Evolutionary conservation across 2,113 vertebrate genomes (phyloP).

Genomic region (Herpetotheres cachinnans): DNA sequence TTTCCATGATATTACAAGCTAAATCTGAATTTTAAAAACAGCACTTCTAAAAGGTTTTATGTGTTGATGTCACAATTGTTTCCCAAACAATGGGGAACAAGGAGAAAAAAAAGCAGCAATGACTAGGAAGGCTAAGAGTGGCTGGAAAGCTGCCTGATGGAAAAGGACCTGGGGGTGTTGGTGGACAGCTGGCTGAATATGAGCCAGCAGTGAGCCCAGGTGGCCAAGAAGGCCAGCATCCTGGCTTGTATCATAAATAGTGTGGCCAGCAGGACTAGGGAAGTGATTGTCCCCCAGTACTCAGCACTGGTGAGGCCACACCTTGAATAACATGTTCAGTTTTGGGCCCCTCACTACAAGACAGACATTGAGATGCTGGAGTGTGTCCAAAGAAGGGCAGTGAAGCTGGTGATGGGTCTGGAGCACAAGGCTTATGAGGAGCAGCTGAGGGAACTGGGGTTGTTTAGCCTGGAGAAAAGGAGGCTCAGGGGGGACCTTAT

Average conservation of each 20-base stretch:
- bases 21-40: neutral
- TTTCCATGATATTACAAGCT: neutral
- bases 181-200: neutral
- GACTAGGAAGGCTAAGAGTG: neutral
- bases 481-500: neutral
- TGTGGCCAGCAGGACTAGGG: neutral
- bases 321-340: fast-evolving
- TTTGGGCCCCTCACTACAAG: neutral
- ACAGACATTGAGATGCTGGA: neutral
- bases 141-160: neutral
- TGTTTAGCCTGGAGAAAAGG: neutral
- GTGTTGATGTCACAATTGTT: neutral
- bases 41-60: neutral
- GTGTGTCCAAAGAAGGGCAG: fast-evolving
- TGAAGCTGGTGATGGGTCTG: neutral
- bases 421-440: neutral
- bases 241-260: neutral
- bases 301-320: fast-evolving
- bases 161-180: neutral
- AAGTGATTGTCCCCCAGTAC: fast-evolving
- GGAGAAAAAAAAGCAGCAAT: neutral
- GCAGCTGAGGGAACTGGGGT: neutral
- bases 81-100: neutral
- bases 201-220: neutral
- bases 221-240: neutral